Percentiles rank a stretch among this genome's conserved stretches.
These are phyloP conservation scores for Campoletis raptor DNA, from an alignment of 2,888 invertebrate species.

Conservation along the genomic window DNA sequence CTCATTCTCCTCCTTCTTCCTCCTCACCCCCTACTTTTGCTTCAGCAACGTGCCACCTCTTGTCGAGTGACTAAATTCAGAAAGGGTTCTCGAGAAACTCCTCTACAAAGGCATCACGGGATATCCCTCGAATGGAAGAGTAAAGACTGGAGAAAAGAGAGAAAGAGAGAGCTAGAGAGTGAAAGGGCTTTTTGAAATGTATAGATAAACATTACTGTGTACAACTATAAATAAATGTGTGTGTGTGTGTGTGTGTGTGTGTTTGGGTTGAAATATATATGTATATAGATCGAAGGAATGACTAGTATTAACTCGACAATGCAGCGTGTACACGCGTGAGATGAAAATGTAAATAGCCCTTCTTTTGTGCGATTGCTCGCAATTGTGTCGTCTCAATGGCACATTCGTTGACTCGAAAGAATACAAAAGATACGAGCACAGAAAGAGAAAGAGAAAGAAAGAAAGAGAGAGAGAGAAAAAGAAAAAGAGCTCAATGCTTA, in stretches of 20 bases:
- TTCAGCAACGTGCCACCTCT: conserved; percentile 51
- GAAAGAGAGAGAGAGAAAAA: not conserved
- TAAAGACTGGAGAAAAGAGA: conserved; percentile 53
- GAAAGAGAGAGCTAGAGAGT: conserved; percentile 51
- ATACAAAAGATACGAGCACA: conserved; percentile 6
- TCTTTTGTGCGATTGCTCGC: conserved; percentile 60
- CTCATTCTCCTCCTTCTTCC: conserved; percentile 37
- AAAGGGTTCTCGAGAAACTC: conserved; percentile 71
- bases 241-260: not conserved
- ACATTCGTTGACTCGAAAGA: conserved; percentile 52
- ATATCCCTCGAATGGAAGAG: conserved; percentile 59
- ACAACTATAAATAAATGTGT: not conserved
- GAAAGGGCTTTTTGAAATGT: conserved; percentile 45
- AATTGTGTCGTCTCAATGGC: conserved; percentile 61
- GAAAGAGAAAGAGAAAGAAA: not conserved
- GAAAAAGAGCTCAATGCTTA: conserved; percentile 8
- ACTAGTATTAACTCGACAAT: conserved; percentile 57
- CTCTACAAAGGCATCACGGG: conserved; percentile 66
- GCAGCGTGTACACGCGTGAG: conserved; percentile 51
- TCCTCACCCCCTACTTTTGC: conserved; percentile 8
- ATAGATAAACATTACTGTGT: not conserved
- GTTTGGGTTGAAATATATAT: not conserved
- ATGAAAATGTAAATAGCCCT: conserved; percentile 68
- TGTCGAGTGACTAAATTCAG: conserved; percentile 70
- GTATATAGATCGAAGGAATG: conserved; percentile 29